phyloP scores from a whole-genome alignment of 2,797 vertebrate genomes.

The Lithobates sylvaticus region DNA sequence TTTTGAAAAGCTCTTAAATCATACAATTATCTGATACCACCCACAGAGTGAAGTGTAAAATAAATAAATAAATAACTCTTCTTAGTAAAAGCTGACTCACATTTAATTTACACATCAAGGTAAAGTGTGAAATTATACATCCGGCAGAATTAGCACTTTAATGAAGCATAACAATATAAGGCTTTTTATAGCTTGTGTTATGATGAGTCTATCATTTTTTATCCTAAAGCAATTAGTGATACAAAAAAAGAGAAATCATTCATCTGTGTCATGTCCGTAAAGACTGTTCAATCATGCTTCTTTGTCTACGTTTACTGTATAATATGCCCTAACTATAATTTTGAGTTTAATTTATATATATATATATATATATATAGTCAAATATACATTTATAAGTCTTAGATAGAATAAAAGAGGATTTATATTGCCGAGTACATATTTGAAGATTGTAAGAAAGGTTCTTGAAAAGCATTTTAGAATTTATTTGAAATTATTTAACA shows the following conservation, averaged over 20 bases:
- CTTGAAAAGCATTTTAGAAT: no score
- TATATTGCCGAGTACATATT: not conserved
- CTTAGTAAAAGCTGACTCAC: constrained; percentile 27
- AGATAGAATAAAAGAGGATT: no score
- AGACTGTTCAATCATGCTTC: not conserved
- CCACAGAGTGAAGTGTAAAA: constrained; percentile 22
- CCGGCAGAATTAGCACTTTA: constrained; percentile 32
- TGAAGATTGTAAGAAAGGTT: no score
- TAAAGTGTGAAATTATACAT: constrained; percentile 52
- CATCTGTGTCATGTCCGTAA: not conserved
- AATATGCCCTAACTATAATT: not conserved
- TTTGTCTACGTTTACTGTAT: not conserved
- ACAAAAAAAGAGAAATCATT: not conserved
- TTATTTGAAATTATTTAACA: no score
- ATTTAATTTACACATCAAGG: constrained; percentile 51
- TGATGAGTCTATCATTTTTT: not conserved
- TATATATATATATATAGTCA: not conserved
- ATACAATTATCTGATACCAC: not conserved
- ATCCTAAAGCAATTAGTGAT: not conserved
- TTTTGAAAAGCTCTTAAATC: not conserved
- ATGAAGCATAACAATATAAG: constrained; percentile 21
- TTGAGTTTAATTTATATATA: not conserved
- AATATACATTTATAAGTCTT: not conserved
- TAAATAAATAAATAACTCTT: constrained; percentile 1
- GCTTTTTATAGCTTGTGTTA: constrained; percentile 47